Percentiles rank a stretch among this genome's conserved stretches.
Conservation (phyloP, 1,140 invertebrate species). For the Trichomalopsis sarcophagae region DNA sequence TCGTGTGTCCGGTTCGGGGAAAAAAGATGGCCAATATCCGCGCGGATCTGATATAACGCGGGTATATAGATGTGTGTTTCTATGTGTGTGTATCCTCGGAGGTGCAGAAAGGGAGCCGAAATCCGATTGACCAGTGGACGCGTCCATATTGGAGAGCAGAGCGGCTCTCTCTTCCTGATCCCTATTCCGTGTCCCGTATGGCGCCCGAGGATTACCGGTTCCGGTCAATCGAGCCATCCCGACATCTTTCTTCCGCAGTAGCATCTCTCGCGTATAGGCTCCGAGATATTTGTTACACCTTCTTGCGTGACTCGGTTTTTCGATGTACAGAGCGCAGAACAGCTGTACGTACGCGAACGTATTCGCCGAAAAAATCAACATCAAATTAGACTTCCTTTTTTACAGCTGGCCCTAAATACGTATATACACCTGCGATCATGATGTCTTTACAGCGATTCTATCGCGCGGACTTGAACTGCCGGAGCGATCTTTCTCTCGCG, state of each 20-base stretch:
- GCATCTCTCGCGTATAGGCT: background rate
- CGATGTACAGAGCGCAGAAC: background rate
- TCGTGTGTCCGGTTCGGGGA: background rate
- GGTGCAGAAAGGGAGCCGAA: constrained; percentile 65
- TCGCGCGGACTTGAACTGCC: background rate
- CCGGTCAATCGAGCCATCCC: constrained; percentile 40
- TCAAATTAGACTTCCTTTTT: constrained; percentile 4
- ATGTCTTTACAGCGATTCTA: constrained; percentile 46
- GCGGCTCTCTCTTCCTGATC: constrained; percentile 30
- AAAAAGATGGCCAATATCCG: constrained; percentile 45
- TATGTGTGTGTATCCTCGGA: constrained; percentile 70
- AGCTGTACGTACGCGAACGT: too few species aligned
- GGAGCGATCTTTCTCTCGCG: constrained; percentile 18
- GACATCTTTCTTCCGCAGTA: constrained; percentile 8
- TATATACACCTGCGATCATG: background rate
- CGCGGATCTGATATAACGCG: constrained; percentile 21
- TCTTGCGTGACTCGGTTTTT: background rate
- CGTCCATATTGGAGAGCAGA: constrained; percentile 67
- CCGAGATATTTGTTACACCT: constrained; percentile 10
- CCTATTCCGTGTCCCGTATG: constrained; percentile 35
- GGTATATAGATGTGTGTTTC: background rate
- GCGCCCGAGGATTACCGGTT: constrained; percentile 43
- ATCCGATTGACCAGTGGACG: constrained; percentile 71
- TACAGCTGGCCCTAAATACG: too few species aligned
- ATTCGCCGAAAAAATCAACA: background rate